Evolutionary conservation across 2,888 invertebrate genomes (phyloP).

Genomic region (Eucera pruinosa): DNA sequence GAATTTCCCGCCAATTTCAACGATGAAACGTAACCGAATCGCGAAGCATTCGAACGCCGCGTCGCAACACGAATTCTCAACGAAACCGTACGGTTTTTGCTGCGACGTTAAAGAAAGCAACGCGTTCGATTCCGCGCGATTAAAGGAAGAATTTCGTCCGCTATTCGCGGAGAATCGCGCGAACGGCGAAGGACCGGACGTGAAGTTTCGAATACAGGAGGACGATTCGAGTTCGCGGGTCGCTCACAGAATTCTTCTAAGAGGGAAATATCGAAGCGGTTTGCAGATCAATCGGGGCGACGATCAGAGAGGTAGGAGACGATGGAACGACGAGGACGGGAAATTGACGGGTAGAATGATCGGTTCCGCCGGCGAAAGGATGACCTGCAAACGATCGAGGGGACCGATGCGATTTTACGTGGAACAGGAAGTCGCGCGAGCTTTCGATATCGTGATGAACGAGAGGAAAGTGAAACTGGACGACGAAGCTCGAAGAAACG

Average conservation of each 20-base stretch:
- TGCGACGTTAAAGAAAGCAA: constrained; percentile 73
- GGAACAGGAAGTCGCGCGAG: constrained; percentile 75
- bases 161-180: constrained; percentile 60
- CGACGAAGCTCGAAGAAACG: constrained; percentile 46
- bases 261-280: neutral
- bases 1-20: too few species aligned
- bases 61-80: constrained; percentile 37
- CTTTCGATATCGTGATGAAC: constrained; percentile 64
- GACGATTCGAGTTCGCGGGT: constrained; percentile 21
- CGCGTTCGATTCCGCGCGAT: neutral
- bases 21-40: constrained; percentile 36
- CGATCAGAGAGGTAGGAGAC: neutral
- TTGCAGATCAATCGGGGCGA: neutral
- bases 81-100: constrained; percentile 78
- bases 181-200: constrained; percentile 70
- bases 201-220: constrained; percentile 75
- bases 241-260: neutral
- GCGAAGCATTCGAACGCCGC: constrained; percentile 15
- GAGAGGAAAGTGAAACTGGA: constrained; percentile 59
- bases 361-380: neutral
- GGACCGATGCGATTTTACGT: constrained; percentile 74
- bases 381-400: constrained; percentile 68
- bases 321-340: neutral
- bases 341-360: neutral
- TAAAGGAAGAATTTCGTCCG: too few species aligned